Evolutionary conservation across 2,797 vertebrate species (phyloP).

Genomic region (Lacerta bilineata): DNA sequence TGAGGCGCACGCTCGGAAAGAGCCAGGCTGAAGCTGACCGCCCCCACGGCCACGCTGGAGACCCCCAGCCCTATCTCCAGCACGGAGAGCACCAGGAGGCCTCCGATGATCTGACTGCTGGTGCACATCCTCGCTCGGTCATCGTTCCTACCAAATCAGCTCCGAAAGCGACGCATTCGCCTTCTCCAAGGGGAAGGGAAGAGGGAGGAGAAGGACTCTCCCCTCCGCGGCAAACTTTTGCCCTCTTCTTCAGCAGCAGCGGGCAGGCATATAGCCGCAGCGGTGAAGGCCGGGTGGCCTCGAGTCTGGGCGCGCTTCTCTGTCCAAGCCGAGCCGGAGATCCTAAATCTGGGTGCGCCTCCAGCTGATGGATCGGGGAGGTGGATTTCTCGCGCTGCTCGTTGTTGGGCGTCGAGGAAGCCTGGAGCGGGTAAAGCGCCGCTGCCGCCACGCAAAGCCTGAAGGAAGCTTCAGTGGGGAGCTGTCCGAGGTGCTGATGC

Average conservation of each 20-base stretch:
- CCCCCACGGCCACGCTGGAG: conserved; percentile 96
- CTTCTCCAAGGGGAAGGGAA: conserved; percentile 52
- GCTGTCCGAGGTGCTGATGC: conserved; percentile 79
- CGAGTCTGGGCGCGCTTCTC: neutral
- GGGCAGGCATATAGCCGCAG: conserved; percentile 65
- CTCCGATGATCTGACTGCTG: conserved; percentile 97
- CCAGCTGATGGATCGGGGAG: neutral
- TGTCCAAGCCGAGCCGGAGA: neutral
- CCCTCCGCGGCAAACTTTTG: conserved; percentile 76
- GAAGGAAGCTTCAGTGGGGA: conserved; percentile 25
- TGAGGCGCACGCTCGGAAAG: conserved; percentile 88
- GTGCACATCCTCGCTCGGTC: conserved; percentile 95
- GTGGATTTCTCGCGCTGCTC: neutral
- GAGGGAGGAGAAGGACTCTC: conserved; percentile 38
- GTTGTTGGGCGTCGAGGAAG: neutral
- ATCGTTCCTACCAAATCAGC: conserved; percentile 87
- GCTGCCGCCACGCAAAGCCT: neutral
- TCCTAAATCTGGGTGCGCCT: neutral
- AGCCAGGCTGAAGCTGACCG: conserved; percentile 92
- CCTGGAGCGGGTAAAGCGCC: neutral
- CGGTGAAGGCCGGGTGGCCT: neutral
- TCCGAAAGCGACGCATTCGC: conserved; percentile 74
- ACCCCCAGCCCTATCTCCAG: conserved; percentile 98
- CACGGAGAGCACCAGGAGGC: conserved; percentile 95
- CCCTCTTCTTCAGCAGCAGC: conserved; percentile 56